These are phyloP conservation scores for Drosophila anomalata DNA, from an alignment of 2,888 invertebrate species.

Conservation along the genomic window DNA sequence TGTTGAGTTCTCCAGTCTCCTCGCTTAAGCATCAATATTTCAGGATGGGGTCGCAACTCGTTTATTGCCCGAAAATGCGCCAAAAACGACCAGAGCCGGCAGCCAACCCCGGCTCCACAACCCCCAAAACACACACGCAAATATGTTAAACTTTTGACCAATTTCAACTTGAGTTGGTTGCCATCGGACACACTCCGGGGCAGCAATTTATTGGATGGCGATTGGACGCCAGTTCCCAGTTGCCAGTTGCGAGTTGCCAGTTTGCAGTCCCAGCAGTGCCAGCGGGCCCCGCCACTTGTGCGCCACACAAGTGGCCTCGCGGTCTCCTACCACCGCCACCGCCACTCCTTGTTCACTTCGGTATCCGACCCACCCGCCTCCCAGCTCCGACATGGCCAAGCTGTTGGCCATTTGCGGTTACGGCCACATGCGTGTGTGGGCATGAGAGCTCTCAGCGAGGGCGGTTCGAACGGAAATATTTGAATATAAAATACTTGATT, in stretches of 20 bases:
- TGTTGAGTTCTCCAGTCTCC: neutral
- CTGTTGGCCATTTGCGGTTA: slow-evolving; percentile 62
- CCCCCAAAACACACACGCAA: slow-evolving; percentile 65
- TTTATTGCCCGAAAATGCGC: slow-evolving; percentile 70
- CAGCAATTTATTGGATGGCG: slow-evolving; percentile 75
- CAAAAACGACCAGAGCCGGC: slow-evolving; percentile 55
- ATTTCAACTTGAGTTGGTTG: slow-evolving; percentile 74
- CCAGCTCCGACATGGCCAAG: slow-evolving; percentile 13
- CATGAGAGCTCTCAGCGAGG: slow-evolving; percentile 18
- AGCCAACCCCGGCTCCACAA: slow-evolving; percentile 1
- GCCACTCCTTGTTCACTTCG: slow-evolving; percentile 2
- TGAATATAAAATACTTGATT: neutral
- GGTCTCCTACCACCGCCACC: slow-evolving; percentile 41
- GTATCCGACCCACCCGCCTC: slow-evolving; percentile 14
- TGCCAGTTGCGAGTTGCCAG: slow-evolving; percentile 18
- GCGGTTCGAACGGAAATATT: slow-evolving; percentile 1
- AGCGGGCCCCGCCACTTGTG: slow-evolving; percentile 39
- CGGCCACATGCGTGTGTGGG: slow-evolving; percentile 37
- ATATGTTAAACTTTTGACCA: slow-evolving; percentile 81
- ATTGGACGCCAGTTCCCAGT: slow-evolving; percentile 54
- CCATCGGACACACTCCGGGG: slow-evolving; percentile 52
- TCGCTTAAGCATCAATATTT: slow-evolving; percentile 10
- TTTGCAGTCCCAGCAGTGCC: slow-evolving; percentile 9
- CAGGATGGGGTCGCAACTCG: slow-evolving; percentile 41
- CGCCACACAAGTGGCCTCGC: slow-evolving; percentile 60